phyloP scores from a whole-genome alignment of 1,140 invertebrate species.

The Ceratosolen solmsi region DNA sequence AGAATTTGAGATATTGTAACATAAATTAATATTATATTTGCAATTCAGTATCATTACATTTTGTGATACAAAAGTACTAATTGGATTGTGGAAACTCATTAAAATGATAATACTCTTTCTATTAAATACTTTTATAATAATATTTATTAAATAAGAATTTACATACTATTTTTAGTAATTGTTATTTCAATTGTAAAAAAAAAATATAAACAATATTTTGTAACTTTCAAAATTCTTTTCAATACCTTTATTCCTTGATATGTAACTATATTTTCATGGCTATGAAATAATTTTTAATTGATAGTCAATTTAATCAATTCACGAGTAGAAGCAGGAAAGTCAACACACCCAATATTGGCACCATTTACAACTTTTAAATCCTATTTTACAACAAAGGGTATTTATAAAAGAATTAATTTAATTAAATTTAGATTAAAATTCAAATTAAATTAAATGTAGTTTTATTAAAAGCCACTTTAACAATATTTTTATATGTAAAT shows the following conservation, averaged over 20 bases:
- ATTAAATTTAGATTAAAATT: no score
- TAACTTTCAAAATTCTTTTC: slow-evolving; percentile 26
- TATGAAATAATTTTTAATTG: not conserved
- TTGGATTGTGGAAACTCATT: slow-evolving; percentile 1
- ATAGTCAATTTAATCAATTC: not conserved
- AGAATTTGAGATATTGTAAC: slow-evolving; percentile 13
- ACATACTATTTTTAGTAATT: slow-evolving; percentile 53
- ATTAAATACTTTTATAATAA: slow-evolving; percentile 51
- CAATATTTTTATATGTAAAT: no score
- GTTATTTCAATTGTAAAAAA: slow-evolving; percentile 52
- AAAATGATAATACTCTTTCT: slow-evolving; percentile 39
- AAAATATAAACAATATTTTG: slow-evolving; percentile 57
- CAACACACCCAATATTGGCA: slow-evolving; percentile 79
- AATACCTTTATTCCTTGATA: slow-evolving; percentile 48
- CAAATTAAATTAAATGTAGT: no score
- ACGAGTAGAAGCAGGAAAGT: slow-evolving; percentile 73
- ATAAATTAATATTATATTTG: slow-evolving; percentile 9
- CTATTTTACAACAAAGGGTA: slow-evolving; percentile 82
- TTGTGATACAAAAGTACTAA: slow-evolving; percentile 25
- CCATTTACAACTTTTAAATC: slow-evolving; percentile 77
- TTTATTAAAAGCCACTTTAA: no score
- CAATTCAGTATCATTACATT: not conserved
- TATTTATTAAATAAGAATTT: slow-evolving; percentile 57
- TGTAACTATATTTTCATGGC: not conserved
- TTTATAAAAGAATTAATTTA: no score